A percentile compares a stretch with the other conserved stretches of the same genome.
Evolutionary conservation across 1,140 invertebrate species (phyloP).

Genomic region (Piezodorus guildinii): DNA sequence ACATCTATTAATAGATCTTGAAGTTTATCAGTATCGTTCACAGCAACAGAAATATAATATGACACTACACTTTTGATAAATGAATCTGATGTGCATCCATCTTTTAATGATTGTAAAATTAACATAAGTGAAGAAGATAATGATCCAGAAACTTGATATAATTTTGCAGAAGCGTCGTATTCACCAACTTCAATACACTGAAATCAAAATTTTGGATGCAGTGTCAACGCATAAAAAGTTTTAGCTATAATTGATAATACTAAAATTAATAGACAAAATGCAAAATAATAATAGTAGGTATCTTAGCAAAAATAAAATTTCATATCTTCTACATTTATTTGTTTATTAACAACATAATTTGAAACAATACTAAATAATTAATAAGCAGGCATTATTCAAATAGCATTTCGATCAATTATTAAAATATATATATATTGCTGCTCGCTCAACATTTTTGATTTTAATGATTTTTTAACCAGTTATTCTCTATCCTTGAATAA

Average conservation of each 20-base stretch:
- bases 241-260: neutral
- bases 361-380: neutral
- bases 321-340: neutral
- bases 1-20: neutral
- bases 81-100: neutral
- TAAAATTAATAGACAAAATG: neutral
- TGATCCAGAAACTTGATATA: neutral
- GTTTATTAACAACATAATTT: neutral
- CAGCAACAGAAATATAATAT: constrained; percentile 10
- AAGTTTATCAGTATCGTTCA: neutral
- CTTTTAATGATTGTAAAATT: neutral
- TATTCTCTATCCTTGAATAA: too few species aligned
- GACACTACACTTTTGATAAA: neutral
- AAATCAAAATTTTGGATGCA: neutral
- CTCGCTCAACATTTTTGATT: too few species aligned
- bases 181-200: constrained; percentile 13
- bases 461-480: too few species aligned
- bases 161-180: constrained; percentile 9
- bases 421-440: too few species aligned
- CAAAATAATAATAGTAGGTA: neutral
- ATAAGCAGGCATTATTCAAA: too few species aligned
- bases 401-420: too few species aligned
- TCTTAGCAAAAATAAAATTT: neutral
- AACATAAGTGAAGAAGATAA: neutral
- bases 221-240: neutral